Evolutionary conservation across 2,888 invertebrate species (phyloP).

Genomic region (Leptopterna dolabrata): DNA sequence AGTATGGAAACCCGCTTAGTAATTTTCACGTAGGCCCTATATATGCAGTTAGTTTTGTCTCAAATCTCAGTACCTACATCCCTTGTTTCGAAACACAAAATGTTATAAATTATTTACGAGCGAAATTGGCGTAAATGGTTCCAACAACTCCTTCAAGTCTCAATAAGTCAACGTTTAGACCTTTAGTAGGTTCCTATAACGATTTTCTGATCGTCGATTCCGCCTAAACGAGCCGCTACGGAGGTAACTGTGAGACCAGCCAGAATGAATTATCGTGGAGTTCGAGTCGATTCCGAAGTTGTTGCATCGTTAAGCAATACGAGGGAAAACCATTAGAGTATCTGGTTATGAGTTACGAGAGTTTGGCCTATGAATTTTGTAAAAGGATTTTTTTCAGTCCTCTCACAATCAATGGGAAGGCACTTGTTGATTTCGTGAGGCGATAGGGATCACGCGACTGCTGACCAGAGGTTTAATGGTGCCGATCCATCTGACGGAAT

Average conservation of each 20-base stretch:
- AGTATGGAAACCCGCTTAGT: too few relatives aligned
- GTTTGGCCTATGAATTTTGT: background rate
- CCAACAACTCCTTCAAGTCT: background rate
- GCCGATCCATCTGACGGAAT: background rate
- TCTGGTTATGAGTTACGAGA: background rate
- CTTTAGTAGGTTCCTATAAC: background rate
- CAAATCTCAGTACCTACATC: too few relatives aligned
- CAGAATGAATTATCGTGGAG: too few relatives aligned
- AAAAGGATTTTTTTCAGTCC: background rate
- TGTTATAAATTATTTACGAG: background rate
- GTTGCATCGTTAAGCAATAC: background rate
- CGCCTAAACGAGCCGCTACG: background rate
- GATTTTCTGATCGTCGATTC: background rate
- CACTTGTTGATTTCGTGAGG: conserved; percentile 15
- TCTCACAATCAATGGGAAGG: conserved; percentile 1
- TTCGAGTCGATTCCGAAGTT: background rate
- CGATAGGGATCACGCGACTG: conserved; percentile 9
- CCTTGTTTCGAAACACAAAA: background rate
- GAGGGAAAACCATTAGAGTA: background rate
- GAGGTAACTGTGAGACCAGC: too few relatives aligned
- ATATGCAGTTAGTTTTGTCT: too few relatives aligned
- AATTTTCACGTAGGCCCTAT: too few relatives aligned
- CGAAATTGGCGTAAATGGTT: background rate
- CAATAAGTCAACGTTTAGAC: background rate
- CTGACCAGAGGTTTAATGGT: background rate